These are phyloP conservation scores for Sipha maydis DNA, from an alignment of 2,888 invertebrate species.

Conservation along the genomic window DNA sequence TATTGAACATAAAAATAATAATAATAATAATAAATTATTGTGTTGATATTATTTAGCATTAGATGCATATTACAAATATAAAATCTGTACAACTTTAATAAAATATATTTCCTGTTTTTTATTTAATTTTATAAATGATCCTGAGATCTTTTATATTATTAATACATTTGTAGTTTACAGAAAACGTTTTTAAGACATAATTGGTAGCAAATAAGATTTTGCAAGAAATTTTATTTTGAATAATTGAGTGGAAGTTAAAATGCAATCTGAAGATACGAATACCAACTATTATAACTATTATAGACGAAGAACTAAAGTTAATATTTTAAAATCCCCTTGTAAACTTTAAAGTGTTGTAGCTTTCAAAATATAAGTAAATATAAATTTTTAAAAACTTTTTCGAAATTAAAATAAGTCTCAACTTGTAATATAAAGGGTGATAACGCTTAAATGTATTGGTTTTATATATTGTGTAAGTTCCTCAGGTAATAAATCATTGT, in stretches of 20 bases:
- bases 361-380: background rate
- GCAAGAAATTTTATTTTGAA: background rate
- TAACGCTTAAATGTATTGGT: background rate
- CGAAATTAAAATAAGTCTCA: background rate
- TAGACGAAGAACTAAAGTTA: no score
- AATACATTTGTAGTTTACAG: background rate
- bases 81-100: no score
- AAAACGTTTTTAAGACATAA: background rate
- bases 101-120: no score
- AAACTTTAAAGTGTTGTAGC: background rate
- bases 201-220: background rate
- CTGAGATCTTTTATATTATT: background rate
- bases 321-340: background rate
- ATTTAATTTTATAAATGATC: no score
- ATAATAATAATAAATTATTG: no score
- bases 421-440: background rate
- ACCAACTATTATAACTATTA: no score
- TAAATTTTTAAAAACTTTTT: background rate
- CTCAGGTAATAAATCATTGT: slow-evolving; percentile 23
- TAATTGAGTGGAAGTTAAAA: background rate
- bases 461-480: background rate
- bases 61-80: no score
- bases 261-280: no score
- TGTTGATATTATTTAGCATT: no score
- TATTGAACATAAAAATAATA: no score